A percentile compares a stretch with the other conserved stretches of the same genome.
Conservation (phyloP, 1,140 invertebrate genomes). For the Drosophila kepulauana region DNA sequence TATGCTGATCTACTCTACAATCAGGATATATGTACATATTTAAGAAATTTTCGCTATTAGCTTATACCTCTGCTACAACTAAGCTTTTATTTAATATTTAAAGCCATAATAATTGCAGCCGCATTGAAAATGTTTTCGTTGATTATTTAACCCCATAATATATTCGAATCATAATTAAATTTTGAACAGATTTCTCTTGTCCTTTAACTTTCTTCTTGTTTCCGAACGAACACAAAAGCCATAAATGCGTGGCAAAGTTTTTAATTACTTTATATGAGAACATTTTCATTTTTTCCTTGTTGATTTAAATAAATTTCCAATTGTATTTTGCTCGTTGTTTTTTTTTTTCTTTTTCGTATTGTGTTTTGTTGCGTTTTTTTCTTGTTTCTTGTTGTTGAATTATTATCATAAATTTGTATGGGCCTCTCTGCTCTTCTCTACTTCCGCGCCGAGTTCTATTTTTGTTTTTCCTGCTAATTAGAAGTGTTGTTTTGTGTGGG, state of each 20-base stretch:
- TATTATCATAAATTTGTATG: conserved; percentile 78
- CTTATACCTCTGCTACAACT: no score
- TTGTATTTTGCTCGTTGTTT: conserved; percentile 16
- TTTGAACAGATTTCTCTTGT: conserved; percentile 48
- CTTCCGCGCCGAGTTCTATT: conserved; percentile 21
- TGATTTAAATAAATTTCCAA: conserved; percentile 75
- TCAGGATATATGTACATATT: no score
- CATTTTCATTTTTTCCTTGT: conserved; percentile 52
- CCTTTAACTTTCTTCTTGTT: conserved; percentile 38
- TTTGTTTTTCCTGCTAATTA: conserved; percentile 64
- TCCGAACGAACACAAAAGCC: conserved; percentile 50
- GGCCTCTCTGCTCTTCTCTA: neutral
- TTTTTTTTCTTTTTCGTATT: neutral
- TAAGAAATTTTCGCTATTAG: no score
- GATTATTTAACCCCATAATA: conserved; percentile 50
- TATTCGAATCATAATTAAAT: conserved; percentile 66
- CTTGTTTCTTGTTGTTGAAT: conserved; percentile 50
- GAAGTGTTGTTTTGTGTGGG: conserved; percentile 64
- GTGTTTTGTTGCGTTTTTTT: conserved; percentile 1
- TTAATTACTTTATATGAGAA: conserved; percentile 79
- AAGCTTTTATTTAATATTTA: no score
- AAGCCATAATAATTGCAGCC: no score
- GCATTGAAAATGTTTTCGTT: conserved; percentile 17
- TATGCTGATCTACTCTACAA: no score
- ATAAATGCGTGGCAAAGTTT: conserved; percentile 78